phyloP scores from a whole-genome alignment of 2,888 invertebrate genomes.

The Ornithoptera priamus region DNA sequence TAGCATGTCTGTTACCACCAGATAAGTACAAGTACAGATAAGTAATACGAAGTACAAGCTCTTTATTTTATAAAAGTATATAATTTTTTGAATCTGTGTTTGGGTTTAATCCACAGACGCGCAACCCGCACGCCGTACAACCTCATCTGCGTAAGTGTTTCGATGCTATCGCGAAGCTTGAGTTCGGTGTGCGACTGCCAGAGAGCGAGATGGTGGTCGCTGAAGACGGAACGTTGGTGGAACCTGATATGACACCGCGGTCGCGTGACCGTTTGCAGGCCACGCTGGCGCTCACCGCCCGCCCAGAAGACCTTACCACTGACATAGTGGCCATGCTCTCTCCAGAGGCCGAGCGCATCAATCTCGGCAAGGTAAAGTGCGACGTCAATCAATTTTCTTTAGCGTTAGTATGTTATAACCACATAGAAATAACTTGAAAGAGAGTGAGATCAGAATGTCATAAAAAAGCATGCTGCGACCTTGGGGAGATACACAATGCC shows the following conservation, averaged over 20 bases:
- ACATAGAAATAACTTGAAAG: no score
- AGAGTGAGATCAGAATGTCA: no score
- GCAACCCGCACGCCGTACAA: slow-evolving; percentile 93
- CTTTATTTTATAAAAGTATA: no score
- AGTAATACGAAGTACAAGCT: no score
- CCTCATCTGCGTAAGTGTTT: slow-evolving; percentile 95
- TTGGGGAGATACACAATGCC: no score
- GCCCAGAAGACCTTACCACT: slow-evolving; percentile 82
- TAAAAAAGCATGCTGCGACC: no score
- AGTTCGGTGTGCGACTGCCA: slow-evolving; percentile 84
- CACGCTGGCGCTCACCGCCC: slow-evolving; percentile 60
- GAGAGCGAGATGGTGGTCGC: slow-evolving; percentile 76
- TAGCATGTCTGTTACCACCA: no score
- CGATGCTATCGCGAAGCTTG: slow-evolving; percentile 88
- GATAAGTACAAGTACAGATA: no score
- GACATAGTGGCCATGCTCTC: slow-evolving; percentile 95
- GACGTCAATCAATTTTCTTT: no score
- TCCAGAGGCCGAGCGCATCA: slow-evolving; percentile 91
- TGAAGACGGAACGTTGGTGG: slow-evolving; percentile 72
- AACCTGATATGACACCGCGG: slow-evolving; percentile 67
- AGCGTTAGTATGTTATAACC: no score
- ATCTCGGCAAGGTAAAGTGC: slow-evolving; percentile 83
- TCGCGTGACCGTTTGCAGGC: slow-evolving; percentile 67
- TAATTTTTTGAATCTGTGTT: neutral
- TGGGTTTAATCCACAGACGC: slow-evolving; percentile 73